These are phyloP conservation scores for Cosmorhoe ocellata DNA, from an alignment of 2,888 invertebrate species.

Conservation along the genomic window DNA sequence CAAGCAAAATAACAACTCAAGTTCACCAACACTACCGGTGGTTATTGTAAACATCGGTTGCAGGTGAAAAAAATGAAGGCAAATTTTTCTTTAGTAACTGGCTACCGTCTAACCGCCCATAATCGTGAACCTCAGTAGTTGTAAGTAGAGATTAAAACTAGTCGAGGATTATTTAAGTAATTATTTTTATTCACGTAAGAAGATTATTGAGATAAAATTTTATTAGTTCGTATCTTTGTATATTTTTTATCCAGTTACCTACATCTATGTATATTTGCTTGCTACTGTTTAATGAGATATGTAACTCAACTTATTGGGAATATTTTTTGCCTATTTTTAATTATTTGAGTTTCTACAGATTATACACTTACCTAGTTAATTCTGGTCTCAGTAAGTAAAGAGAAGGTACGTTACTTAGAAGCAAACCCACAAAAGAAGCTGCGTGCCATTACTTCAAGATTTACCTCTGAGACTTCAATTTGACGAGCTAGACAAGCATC, in stretches of 20 bases:
- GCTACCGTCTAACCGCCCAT: background rate
- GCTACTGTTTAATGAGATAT: too few relatives aligned
- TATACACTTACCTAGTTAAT: background rate
- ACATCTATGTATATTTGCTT: too few relatives aligned
- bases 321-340: too few relatives aligned
- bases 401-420: too few relatives aligned
- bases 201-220: slow-evolving; percentile 9
- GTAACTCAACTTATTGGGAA: too few relatives aligned
- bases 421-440: too few relatives aligned
- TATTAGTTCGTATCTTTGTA: background rate
- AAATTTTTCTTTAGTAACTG: background rate
- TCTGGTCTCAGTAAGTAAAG: too few relatives aligned
- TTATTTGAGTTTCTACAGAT: too few relatives aligned
- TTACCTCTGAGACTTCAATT: slow-evolving; percentile 8
- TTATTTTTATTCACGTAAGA: slow-evolving; percentile 4
- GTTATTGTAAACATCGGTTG: background rate
- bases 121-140: background rate
- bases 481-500: too few relatives aligned
- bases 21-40: background rate
- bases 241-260: too few relatives aligned
- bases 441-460: too few relatives aligned
- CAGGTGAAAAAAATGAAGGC: background rate
- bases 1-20: background rate
- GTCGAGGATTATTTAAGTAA: slow-evolving; percentile 10
- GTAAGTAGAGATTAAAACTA: slow-evolving; percentile 5